phyloP scores from a whole-genome alignment of 2,113 vertebrate species.

The Limanda limanda region DNA sequence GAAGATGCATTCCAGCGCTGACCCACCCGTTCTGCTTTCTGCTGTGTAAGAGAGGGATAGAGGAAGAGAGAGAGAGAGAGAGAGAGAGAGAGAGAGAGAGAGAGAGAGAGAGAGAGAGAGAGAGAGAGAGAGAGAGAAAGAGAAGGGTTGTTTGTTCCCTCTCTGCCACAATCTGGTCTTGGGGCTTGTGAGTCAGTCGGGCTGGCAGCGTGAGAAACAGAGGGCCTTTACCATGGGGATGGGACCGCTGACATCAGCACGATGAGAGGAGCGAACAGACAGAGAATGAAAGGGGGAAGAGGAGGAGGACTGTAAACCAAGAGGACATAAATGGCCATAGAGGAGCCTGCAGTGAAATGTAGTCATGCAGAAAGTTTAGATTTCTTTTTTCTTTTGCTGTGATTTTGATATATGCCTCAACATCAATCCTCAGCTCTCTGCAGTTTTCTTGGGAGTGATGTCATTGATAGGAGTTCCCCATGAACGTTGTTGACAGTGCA shows the following conservation, averaged over 20 bases:
- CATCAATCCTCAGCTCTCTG: background rate
- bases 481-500: background rate
- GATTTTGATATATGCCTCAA: background rate
- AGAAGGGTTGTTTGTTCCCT: slow-evolving; percentile 56
- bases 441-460: background rate
- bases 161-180: slow-evolving; percentile 57
- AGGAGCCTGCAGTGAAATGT: background rate
- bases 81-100: slow-evolving; percentile 17
- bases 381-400: background rate
- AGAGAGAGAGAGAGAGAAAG: slow-evolving; percentile 2
- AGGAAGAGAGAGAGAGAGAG: slow-evolving; percentile 1
- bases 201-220: slow-evolving; percentile 64
- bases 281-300: accelerated
- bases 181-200: slow-evolving; percentile 35
- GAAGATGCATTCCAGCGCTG: slow-evolving; percentile 40
- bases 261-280: slow-evolving; percentile 17
- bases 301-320: slow-evolving; percentile 9
- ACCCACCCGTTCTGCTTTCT: slow-evolving; percentile 60
- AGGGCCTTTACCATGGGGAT: slow-evolving; percentile 57
- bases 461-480: background rate
- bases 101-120: slow-evolving; percentile 4
- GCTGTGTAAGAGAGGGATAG: slow-evolving; percentile 4
- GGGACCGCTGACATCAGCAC: slow-evolving; percentile 58
- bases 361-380: background rate
- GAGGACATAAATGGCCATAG: slow-evolving; percentile 3